Evolutionary conservation across 2,888 invertebrate genomes (phyloP).

Genomic region (Dusona sp.): DNA sequence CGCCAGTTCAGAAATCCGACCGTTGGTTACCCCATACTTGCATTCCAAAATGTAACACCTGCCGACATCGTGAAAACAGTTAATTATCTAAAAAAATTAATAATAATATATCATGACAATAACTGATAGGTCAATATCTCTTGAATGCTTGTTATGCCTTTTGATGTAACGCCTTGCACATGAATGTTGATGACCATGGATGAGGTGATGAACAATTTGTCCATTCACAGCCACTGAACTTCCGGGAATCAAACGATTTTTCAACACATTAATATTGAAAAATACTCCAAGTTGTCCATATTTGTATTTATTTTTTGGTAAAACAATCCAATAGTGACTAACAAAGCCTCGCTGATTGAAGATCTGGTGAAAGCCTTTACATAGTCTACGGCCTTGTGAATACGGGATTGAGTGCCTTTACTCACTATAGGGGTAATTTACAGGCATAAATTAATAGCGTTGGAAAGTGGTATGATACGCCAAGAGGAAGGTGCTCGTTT

Average conservation of each 20-base stretch:
- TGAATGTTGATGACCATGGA: neutral
- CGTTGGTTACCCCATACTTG: neutral
- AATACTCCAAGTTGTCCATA: no score
- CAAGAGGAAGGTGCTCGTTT: slow-evolving; percentile 55
- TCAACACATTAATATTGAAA: neutral
- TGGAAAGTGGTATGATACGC: slow-evolving; percentile 46
- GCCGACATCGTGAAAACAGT: neutral
- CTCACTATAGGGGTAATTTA: slow-evolving; percentile 44
- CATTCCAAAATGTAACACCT: neutral
- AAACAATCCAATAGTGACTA: neutral
- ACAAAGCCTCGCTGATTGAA: neutral
- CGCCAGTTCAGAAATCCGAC: neutral
- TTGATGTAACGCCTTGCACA: neutral
- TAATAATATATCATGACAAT: neutral
- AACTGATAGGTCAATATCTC: neutral
- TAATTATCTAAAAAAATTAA: slow-evolving; percentile 5
- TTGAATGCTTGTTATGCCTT: neutral
- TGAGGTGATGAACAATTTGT: neutral
- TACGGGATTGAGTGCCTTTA: slow-evolving; percentile 1
- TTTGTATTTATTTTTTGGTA: neutral
- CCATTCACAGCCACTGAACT: neutral
- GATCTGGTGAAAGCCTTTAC: slow-evolving; percentile 51
- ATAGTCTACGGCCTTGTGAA: slow-evolving; percentile 45
- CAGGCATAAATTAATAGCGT: slow-evolving; percentile 58
- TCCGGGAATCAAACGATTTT: neutral